phyloP scores from a whole-genome alignment of 2,888 invertebrate species.

The Chloroclystis v-ata region DNA sequence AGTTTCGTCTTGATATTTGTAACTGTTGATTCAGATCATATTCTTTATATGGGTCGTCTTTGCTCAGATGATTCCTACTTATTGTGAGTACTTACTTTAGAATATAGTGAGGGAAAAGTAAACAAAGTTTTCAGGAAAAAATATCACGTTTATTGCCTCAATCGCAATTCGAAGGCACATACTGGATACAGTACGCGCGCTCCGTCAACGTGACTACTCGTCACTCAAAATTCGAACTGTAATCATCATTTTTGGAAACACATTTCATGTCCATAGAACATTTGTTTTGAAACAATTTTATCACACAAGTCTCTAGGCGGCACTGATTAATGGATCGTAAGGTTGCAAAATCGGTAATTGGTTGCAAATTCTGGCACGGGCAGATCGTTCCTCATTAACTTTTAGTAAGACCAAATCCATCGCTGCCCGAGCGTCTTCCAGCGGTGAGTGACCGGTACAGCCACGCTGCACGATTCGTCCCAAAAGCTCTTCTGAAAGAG shows the following conservation, averaged over 20 bases:
- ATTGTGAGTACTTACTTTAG: constrained; percentile 18
- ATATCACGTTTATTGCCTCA: constrained; percentile 75
- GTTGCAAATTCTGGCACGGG: constrained; percentile 41
- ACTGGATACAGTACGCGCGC: constrained; percentile 65
- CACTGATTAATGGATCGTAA: constrained; percentile 67
- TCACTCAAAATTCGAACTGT: constrained; percentile 52
- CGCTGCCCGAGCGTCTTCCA: constrained; percentile 94
- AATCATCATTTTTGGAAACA: constrained; percentile 39
- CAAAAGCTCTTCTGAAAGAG: constrained; percentile 84
- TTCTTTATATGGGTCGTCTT: not conserved
- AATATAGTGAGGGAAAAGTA: constrained; percentile 39
- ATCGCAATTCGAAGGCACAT: constrained; percentile 76
- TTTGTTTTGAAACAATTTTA: constrained; percentile 43
- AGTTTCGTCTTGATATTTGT: constrained; percentile 30
- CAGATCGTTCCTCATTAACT: constrained; percentile 67
- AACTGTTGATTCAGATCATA: constrained; percentile 22
- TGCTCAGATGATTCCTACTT: not conserved
- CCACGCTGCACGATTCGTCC: constrained; percentile 88
- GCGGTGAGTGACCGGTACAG: constrained; percentile 89
- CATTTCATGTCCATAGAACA: constrained; percentile 55
- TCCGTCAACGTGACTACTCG: constrained; percentile 71
- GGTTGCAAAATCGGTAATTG: constrained; percentile 60
- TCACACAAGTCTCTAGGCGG: constrained; percentile 58
- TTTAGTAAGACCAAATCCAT: constrained; percentile 92
- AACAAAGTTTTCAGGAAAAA: constrained; percentile 52